Conservation (phyloP, 2,888 invertebrate species). For the Aromia moschata region DNA sequence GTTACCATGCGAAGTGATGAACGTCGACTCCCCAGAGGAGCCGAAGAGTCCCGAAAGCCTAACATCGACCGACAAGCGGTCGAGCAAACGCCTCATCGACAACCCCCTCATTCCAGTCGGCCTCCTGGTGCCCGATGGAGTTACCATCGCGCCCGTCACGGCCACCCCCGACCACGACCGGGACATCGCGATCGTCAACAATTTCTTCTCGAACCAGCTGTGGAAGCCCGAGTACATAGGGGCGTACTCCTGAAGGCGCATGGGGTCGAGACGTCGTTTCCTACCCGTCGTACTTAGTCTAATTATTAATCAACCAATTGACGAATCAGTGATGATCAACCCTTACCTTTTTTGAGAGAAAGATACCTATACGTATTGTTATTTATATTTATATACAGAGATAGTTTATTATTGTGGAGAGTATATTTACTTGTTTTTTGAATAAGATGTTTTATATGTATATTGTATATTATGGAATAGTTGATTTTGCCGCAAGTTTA, state of each 20-base stretch:
- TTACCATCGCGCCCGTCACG: constrained; percentile 63
- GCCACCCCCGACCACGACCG: constrained; percentile 63
- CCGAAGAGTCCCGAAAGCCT: constrained; percentile 34
- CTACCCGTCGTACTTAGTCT: constrained; percentile 49
- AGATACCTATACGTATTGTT: constrained; percentile 62
- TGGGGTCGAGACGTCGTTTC: constrained; percentile 27
- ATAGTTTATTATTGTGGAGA: constrained; percentile 58
- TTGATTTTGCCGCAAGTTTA: constrained; percentile 27
- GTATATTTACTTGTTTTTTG: constrained; percentile 51
- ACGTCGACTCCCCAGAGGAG: constrained; percentile 24
- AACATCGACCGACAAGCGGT: constrained; percentile 35
- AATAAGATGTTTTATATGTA: constrained; percentile 16
- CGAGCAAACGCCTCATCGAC: constrained; percentile 49
- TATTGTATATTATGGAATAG: constrained; percentile 12
- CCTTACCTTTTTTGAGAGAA: constrained; percentile 51
- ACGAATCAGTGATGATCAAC: constrained; percentile 34
- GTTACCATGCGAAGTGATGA: constrained; percentile 38
- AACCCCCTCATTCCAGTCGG: constrained; percentile 63
- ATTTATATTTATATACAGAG: constrained; percentile 60
- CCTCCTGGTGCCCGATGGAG: constrained; percentile 62
- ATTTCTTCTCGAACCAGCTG: constrained; percentile 67
- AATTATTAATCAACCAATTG: constrained; percentile 42
- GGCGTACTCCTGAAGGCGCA: constrained; percentile 57
- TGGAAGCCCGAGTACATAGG: constrained; percentile 68
- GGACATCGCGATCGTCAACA: constrained; percentile 66